phyloP scores from a whole-genome alignment of 2,888 invertebrate genomes.

The Rhimphoctona megacephalus region DNA sequence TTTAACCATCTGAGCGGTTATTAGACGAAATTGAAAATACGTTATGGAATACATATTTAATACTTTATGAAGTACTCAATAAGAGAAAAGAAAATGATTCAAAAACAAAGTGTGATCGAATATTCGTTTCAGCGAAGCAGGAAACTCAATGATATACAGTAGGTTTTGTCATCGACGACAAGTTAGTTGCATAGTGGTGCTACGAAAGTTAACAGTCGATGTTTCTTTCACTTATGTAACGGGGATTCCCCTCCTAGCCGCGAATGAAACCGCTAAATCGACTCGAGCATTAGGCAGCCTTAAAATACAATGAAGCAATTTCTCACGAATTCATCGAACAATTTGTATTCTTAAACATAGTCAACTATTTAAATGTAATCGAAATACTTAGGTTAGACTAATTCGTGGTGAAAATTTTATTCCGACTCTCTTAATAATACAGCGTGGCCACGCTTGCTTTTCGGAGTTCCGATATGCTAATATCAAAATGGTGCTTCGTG shows the following conservation, averaged over 20 bases:
- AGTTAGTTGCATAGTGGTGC: not conserved
- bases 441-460: not conserved
- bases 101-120: not conserved
- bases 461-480: not conserved
- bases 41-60: no score
- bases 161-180: slow-evolving; percentile 3
- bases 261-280: slow-evolving; percentile 26
- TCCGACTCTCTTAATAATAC: not conserved
- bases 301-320: slow-evolving; percentile 9
- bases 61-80: no score
- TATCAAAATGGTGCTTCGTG: slow-evolving; percentile 11
- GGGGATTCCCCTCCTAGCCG: slow-evolving; percentile 18
- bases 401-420: slow-evolving; percentile 5
- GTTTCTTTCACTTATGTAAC: slow-evolving; percentile 34
- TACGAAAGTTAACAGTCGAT: slow-evolving; percentile 12
- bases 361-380: not conserved
- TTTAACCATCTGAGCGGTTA: not conserved
- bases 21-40: not conserved
- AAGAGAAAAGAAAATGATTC: not conserved
- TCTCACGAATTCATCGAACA: slow-evolving; percentile 18
- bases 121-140: not conserved
- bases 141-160: not conserved
- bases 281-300: slow-evolving; percentile 6
- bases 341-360: slow-evolving; percentile 7
- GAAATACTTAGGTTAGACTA: slow-evolving; percentile 13